These are phyloP conservation scores for Protobothrops flavoviridis DNA, from an alignment of 2,113 vertebrate genomes.

Conservation along the genomic window DNA sequence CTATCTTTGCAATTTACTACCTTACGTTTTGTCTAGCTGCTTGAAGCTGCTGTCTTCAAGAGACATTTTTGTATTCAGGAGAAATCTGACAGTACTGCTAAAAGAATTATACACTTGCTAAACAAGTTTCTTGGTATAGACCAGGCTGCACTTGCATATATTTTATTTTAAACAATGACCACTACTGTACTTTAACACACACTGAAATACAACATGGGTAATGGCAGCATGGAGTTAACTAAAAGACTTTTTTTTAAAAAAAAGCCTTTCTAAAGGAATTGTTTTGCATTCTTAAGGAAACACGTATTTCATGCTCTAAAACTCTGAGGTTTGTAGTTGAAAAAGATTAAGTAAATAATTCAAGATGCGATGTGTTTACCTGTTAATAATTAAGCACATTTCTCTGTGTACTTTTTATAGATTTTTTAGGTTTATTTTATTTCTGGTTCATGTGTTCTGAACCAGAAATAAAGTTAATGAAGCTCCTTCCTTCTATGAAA, in stretches of 20 bases:
- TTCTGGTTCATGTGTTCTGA: slow-evolving; percentile 56
- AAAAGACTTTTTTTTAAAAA: slow-evolving; percentile 34
- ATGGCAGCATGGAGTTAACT: slow-evolving; percentile 54
- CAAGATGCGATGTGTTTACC: slow-evolving; percentile 74
- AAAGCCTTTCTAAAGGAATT: slow-evolving; percentile 52
- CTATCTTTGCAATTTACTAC: neutral
- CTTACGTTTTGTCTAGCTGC: neutral
- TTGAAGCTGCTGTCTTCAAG: neutral
- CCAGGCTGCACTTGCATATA: neutral
- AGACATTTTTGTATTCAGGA: neutral
- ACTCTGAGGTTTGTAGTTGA: slow-evolving; percentile 70
- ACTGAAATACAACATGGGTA: slow-evolving; percentile 28
- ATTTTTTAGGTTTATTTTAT: slow-evolving; percentile 59
- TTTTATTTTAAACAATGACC: slow-evolving; percentile 8
- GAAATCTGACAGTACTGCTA: neutral
- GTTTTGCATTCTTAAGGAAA: slow-evolving; percentile 61
- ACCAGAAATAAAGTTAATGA: slow-evolving; percentile 65
- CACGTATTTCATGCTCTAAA: slow-evolving; percentile 69
- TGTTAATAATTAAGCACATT: slow-evolving; percentile 79
- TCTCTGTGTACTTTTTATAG: slow-evolving; percentile 73
- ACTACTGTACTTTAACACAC: slow-evolving; percentile 45
- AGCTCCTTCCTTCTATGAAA: slow-evolving; percentile 41
- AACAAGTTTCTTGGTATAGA: neutral
- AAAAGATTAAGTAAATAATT: slow-evolving; percentile 77
- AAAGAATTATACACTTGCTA: slow-evolving; percentile 1